Percentiles rank a stretch among this genome's conserved stretches.
These are phyloP conservation scores for Gadus macrocephalus DNA, from an alignment of 2,113 vertebrate genomes.

Conservation along the genomic window DNA sequence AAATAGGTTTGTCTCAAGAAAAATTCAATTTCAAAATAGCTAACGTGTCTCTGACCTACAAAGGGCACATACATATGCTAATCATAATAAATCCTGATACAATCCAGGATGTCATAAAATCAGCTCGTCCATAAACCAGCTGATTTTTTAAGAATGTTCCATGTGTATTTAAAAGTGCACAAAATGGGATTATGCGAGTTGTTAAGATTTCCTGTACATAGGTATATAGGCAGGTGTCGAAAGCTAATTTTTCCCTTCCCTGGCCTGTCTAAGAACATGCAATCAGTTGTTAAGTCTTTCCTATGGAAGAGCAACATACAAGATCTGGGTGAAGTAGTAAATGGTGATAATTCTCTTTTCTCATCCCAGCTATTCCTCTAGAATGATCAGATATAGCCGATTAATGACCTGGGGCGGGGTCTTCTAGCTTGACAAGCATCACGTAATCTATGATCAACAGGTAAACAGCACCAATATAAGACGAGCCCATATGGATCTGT, in stretches of 20 bases:
- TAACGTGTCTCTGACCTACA: neutral
- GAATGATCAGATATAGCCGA: slow-evolving; percentile 36
- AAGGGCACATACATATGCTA: neutral
- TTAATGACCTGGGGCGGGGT: slow-evolving; percentile 22
- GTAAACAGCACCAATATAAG: slow-evolving; percentile 16
- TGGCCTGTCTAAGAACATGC: slow-evolving; percentile 11
- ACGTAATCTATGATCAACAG: slow-evolving; percentile 15
- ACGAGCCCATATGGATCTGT: too few species aligned
- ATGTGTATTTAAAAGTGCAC: slow-evolving; percentile 17
- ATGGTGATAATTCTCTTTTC: slow-evolving; percentile 11
- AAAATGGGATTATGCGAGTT: slow-evolving; percentile 22
- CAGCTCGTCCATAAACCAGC: slow-evolving; percentile 18
- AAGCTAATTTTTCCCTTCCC: slow-evolving; percentile 3
- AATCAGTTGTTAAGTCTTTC: slow-evolving; percentile 21
- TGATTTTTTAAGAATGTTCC: slow-evolving; percentile 18
- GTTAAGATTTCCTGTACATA: slow-evolving; percentile 28
- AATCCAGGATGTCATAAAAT: slow-evolving; percentile 14
- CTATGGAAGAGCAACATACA: slow-evolving; percentile 28
- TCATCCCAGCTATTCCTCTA: slow-evolving; percentile 9
- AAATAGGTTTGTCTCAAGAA: slow-evolving; percentile 20
- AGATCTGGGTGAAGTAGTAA: slow-evolving; percentile 19
- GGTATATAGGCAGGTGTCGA: slow-evolving; percentile 11
- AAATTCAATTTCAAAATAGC: slow-evolving; percentile 12
- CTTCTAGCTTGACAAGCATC: slow-evolving; percentile 15
- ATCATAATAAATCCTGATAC: slow-evolving; percentile 6